Base-by-base conservation (phyloP, 2,797 vertebrate genomes). In the Percopsis omiscomaycus region DNA sequence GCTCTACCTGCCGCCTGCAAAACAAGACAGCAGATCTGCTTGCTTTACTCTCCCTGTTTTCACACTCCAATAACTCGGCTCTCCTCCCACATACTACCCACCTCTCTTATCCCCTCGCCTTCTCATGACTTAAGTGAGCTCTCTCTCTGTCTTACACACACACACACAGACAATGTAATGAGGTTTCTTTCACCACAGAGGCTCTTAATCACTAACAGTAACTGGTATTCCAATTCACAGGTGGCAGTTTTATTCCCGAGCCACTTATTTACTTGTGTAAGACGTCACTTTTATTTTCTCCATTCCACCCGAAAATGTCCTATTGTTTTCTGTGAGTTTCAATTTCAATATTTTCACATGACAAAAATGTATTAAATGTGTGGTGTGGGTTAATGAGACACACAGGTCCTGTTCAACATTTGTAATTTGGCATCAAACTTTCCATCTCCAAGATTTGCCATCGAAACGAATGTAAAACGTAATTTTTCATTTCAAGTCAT, bases 11-110 rank as follows among this genome's bases (percentile, higher is more conserved):
- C 56, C 73, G 68, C 69, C 64, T 50, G 9, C 50, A 73, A 80
- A 82, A 78, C 81, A 81, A 71, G 74, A 48, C 71, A 60, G 61
- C 63, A 70, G 60, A 74, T 75, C 68, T 27, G 69, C 62, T 32
- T 29, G 47, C 59, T 74, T 79, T 77, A 84, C 69, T 80, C 14
- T 44, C 59, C 50, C 32, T 64, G 66, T 63, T 74, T 77, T 75
- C 69, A 74, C 69, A 65, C 59, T 61, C 14, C 0, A 73, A 15
- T 55, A 60, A 15, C 27, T 22, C 58, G 61, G 8, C 37, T 42
- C 37, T 42, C 37, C 9, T 6, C 37, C 37, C 37, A 42, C 37
- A 6, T 42, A 42, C 11, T 13, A 13, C 16, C 13, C 15, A 15
- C 51, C 54, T 8, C 57, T 32, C n/a, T 27, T 72, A 52, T 42